phyloP scores from a whole-genome alignment of 2,113 vertebrate species.

The Ochotona curzoniae region DNA sequence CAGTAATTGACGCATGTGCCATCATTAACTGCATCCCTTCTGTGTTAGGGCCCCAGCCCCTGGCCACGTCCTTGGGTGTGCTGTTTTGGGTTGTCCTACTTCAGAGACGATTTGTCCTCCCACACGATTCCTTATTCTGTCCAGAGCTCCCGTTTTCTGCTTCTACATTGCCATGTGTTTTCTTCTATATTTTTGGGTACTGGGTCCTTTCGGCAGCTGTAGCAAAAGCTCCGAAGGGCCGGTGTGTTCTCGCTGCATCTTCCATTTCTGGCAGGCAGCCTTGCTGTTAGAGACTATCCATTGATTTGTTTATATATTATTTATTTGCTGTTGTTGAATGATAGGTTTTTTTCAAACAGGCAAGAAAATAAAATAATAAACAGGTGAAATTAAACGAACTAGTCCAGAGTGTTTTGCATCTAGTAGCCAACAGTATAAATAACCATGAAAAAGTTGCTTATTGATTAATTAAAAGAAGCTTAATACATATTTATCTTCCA shows the following conservation, averaged over 20 bases:
- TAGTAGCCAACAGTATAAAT: constrained; percentile 46
- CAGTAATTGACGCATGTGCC: background rate
- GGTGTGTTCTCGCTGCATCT: background rate
- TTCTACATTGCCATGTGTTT: background rate
- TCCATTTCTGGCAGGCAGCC: background rate
- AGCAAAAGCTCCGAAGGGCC: background rate
- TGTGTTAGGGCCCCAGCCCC: background rate
- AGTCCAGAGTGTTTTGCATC: constrained; percentile 15
- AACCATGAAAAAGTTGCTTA: constrained; percentile 58
- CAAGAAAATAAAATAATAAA: constrained; percentile 44
- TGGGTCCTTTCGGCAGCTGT: background rate
- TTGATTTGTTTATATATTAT: too few relatives aligned
- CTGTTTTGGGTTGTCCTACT: background rate
- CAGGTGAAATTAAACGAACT: background rate
- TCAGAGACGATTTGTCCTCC: background rate
- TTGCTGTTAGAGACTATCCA: constrained; percentile 27
- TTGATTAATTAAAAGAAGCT: constrained; percentile 69
- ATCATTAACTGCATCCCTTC: background rate
- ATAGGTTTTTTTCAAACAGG: constrained; percentile 6
- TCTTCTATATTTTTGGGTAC: background rate
- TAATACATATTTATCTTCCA: constrained; percentile 62
- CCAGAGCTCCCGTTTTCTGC: background rate
- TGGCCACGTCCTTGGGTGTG: background rate
- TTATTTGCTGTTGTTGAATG: constrained; percentile 9
- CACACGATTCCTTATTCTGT: background rate